Evolutionary conservation across 2,113 vertebrate genomes (phyloP), one percentile per base, ranked within the genome.

Genomic region (Channa maculata): DNA sequence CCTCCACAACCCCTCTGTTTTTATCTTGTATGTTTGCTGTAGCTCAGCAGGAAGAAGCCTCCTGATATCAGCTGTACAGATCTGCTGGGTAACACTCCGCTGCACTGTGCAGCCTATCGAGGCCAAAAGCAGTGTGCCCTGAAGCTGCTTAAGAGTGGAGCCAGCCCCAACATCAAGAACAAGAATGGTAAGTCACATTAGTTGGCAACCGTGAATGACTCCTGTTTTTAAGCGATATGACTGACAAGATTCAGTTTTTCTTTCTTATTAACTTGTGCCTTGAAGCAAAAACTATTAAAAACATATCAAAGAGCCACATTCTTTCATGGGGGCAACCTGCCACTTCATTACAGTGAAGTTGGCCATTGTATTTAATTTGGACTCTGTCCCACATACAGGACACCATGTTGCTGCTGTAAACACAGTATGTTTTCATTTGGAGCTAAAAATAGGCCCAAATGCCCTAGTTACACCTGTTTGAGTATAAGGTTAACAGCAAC

Each of bases 91-190:
- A 99, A 99, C 88, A 99, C 97, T 0, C 97, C 97, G 0, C 83
- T 99, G 85, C 97, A 99, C 70, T 98, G 96, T 60, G 96, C 97
- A 8, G 96, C 96, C 0, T 99, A 99, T 89, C 96, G 97, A n/a
- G 96, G 95, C n/a, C 97, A 97, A 79, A 97, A 94, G 75, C 96
- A 95, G 4, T 97, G 96, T 77, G 97, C 95, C 65, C 57, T 96
- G 79, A 97, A 96, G 82, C 96, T 99, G 82, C 93, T 99, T 0
- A 96, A 94, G 92, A 95, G 88, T 34, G 96, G 97, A 45, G 96
- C 97, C 71, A 92, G 92, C 79, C 91, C 94, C 49, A 93, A 92
- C 79, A 88, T 95, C 84, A 95, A 92, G 86, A 99, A 99, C 88
- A 96, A 96, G 80, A 96, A 96, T 5, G 95, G 97, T 98, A 78